A percentile compares a stretch with the other conserved stretches of the same genome.
Evolutionary conservation across 2,888 invertebrate genomes (phyloP).

Genomic region (Scelioninae gen. 1): DNA sequence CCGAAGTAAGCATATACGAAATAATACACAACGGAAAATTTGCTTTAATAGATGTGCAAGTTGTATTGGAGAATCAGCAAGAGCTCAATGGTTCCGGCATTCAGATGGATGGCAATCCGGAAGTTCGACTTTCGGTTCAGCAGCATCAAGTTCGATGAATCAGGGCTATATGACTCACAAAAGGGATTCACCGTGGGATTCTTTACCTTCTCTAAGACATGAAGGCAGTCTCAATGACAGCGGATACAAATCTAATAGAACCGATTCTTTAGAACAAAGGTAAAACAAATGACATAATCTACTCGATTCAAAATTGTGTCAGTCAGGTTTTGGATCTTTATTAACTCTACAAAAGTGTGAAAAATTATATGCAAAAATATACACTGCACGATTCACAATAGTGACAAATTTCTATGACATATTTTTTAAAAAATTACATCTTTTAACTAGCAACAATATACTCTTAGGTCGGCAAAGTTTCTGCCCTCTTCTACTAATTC

Average conservation of each 20-base stretch:
- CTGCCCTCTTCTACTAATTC: conserved; percentile 54
- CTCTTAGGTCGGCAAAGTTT: conserved; percentile 38
- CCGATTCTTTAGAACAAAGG: conserved; percentile 95
- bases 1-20: neutral
- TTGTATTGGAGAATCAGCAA: conserved; percentile 94
- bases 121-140: conserved; percentile 89
- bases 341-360: conserved; percentile 52
- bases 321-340: neutral
- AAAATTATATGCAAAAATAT: conserved; percentile 54
- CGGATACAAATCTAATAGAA: conserved; percentile 93
- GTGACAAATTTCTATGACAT: conserved; percentile 18
- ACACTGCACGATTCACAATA: neutral
- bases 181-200: conserved; percentile 93
- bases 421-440: conserved; percentile 46
- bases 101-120: conserved; percentile 94
- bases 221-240: conserved; percentile 94
- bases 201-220: conserved; percentile 92
- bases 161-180: conserved; percentile 86
- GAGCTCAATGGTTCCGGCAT: conserved; percentile 95
- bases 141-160: conserved; percentile 83
- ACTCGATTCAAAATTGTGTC: neutral
- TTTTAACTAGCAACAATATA: conserved; percentile 41
- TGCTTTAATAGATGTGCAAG: conserved; percentile 88
- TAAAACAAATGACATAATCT: conserved; percentile 81
- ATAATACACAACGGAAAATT: conserved; percentile 36